Base-by-base conservation (phyloP, 2,113 vertebrate genomes). In the Mormyrus iriodes region DNA sequence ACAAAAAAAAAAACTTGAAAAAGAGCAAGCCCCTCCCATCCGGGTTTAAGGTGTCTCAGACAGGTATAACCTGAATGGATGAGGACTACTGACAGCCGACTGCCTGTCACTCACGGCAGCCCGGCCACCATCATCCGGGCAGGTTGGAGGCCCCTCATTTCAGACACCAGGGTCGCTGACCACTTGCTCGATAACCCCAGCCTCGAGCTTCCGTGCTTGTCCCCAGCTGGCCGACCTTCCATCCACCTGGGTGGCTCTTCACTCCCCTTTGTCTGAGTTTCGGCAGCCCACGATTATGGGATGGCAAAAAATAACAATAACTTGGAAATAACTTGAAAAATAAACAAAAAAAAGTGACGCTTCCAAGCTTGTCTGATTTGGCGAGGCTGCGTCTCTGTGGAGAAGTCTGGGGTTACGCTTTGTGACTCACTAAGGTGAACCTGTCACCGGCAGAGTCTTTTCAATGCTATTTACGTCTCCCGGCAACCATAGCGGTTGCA, bases 41-140 rank as follows among this genome's bases (percentile, higher is more conserved):
- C 44, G 39, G 84, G 53, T 76, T 42, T 53, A 48, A 55, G 39
- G 89, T 76, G 46, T 90, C 85, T 12, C 44, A 89, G 88, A 90
- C 91, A 55, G 88, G 93, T 92, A 88, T 35, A 90, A 92, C 93
- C 91, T 91, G 94, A 90, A 35, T 73, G 52, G 55, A 39, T 24
- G 15, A 42, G 17, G 12, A 46, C 39, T 17, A 53, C 89, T 92
- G 39, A 86, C 86, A 15, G 27, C 73, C 88, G 90, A 31, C 61
- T 69, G n/a, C 61, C 61, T 13, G 61, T 69, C 61, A 31, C 7
- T 69, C 61, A 12, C n/a, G 1, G 58, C 2, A 0, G 24, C 24
- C 58, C 1, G 88, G 69, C 88, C 90, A 87, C 87, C 89, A 90
- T 91, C 89, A 90, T 58, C 73, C 51, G 73, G 35, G 90, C 89